phyloP scores from a whole-genome alignment of 2,797 vertebrate species.

The Anolis apletophallus region DNA sequence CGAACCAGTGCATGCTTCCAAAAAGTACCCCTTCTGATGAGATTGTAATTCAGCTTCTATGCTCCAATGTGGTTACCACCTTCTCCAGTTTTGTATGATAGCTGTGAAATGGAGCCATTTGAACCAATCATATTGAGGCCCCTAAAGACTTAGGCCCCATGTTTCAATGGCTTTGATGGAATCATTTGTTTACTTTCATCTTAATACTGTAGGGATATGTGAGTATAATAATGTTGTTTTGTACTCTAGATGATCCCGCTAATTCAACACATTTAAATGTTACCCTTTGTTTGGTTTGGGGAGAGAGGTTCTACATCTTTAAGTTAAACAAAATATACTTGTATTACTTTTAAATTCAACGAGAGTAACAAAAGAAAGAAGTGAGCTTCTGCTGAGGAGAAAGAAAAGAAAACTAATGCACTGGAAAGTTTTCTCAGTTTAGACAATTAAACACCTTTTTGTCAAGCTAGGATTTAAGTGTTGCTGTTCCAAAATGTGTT shows the following conservation, averaged over 20 bases:
- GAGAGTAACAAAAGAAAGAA: constrained; percentile 1
- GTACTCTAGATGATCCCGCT: not conserved
- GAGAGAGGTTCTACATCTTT: not conserved
- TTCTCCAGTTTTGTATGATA: not conserved
- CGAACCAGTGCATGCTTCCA: too few species aligned
- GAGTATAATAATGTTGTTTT: not conserved
- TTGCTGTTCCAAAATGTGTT: constrained; percentile 58
- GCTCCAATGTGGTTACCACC: too few species aligned
- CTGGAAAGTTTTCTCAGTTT: constrained; percentile 60
- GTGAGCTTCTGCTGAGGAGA: constrained; percentile 23
- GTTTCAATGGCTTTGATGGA: not conserved
- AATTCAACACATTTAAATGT: not conserved
- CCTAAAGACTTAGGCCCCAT: not conserved
- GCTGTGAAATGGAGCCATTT: not conserved
- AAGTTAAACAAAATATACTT: not conserved
- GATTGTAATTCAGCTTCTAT: too few species aligned
- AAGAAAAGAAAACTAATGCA: constrained; percentile 3
- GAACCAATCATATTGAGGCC: not conserved
- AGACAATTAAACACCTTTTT: constrained; percentile 61
- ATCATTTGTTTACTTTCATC: not conserved
- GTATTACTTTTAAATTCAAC: not conserved
- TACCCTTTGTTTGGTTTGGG: not conserved
- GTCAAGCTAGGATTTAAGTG: constrained; percentile 66
- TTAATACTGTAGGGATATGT: not conserved
- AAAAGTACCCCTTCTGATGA: too few species aligned